phyloP scores from a whole-genome alignment of 2,888 invertebrate species.

The Junonia oenone region DNA sequence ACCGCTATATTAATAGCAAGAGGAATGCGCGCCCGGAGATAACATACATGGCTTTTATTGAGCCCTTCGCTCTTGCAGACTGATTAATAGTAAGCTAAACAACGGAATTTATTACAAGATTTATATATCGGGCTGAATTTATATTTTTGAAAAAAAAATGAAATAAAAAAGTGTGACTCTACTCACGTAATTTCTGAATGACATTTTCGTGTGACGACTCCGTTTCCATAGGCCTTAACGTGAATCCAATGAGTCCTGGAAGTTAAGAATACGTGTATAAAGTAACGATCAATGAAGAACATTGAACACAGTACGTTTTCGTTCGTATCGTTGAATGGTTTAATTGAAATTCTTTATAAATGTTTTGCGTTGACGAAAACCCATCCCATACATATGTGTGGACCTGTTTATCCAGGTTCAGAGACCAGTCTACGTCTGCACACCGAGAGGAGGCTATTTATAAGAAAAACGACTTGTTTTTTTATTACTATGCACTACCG shows the following conservation, averaged over 20 bases:
- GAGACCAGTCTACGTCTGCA: conserved; percentile 11
- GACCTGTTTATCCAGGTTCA: conserved; percentile 5
- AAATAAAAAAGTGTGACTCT: no score
- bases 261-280: not conserved
- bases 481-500: conserved; percentile 18
- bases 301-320: not conserved
- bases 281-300: not conserved
- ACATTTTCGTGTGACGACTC: conserved; percentile 54
- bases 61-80: conserved; percentile 47
- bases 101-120: conserved; percentile 31
- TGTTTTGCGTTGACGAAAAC: not conserved
- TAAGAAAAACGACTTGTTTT: conserved; percentile 22
- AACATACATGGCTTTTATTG: conserved; percentile 50
- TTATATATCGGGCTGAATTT: not conserved
- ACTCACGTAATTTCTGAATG: conserved; percentile 72
- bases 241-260: conserved; percentile 18
- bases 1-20: conserved; percentile 61
- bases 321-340: not conserved
- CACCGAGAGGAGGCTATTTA: conserved; percentile 13
- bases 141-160: no score
- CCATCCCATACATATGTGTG: not conserved
- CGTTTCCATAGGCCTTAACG: conserved; percentile 44
- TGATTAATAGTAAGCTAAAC: conserved; percentile 46
- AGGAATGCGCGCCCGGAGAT: conserved; percentile 53
- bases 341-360: not conserved